Evolutionary conservation across 2,888 invertebrate genomes (phyloP).

Genomic region (Leptothorax acervorum): DNA sequence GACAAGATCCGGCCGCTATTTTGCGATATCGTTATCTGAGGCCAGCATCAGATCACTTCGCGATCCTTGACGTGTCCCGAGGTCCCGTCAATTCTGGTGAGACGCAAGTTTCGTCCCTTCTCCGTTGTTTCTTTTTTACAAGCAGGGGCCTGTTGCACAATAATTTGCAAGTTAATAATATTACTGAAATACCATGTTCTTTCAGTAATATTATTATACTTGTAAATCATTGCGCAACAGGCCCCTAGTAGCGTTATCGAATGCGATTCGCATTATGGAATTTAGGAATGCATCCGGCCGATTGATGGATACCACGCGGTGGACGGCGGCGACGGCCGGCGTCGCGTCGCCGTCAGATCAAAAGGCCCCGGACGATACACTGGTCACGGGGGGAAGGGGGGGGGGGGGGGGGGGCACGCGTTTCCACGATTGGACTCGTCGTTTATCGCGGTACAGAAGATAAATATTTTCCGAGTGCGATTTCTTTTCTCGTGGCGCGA

Average conservation of each 20-base stretch:
- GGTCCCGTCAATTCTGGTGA: neutral
- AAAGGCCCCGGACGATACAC: conserved; percentile 11
- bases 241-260: too few species aligned
- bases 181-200: too few species aligned
- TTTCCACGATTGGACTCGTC: conserved; percentile 42
- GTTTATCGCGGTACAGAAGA: conserved; percentile 60
- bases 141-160: neutral
- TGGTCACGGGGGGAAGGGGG: neutral
- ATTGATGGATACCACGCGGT: conserved; percentile 9
- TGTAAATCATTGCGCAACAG: too few species aligned
- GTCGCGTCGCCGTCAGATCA: conserved; percentile 16
- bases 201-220: too few species aligned
- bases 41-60: neutral
- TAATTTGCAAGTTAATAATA: too few species aligned
- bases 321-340: neutral
- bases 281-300: neutral
- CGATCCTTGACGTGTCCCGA: neutral
- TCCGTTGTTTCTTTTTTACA: neutral
- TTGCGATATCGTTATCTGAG: neutral
- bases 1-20: neutral
- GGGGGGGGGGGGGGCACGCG: neutral
- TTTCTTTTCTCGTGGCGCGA: conserved; percentile 72
- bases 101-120: neutral
- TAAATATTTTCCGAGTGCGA: conserved; percentile 76
- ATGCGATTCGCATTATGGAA: neutral